A percentile compares a stretch with the other conserved stretches of the same genome.
Conservation (phyloP, 2,888 invertebrate species). For the Eupithecia centaureata region DNA sequence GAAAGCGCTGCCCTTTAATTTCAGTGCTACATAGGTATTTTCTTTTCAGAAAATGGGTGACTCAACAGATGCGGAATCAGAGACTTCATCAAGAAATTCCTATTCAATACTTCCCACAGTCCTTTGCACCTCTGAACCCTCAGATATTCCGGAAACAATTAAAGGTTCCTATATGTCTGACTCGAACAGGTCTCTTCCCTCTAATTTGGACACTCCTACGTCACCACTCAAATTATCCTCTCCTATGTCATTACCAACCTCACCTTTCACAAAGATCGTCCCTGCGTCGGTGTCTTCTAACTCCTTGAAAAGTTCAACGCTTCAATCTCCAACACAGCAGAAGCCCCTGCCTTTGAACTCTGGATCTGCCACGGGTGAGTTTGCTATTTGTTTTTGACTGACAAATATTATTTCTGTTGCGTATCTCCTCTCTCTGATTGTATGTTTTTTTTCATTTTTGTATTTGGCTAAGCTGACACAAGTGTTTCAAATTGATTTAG, state of each 20-base stretch:
- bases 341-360: conserved; percentile 51
- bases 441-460: background rate
- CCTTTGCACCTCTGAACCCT: conserved; percentile 64
- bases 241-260: conserved; percentile 70
- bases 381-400: conserved; percentile 4
- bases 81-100: conserved; percentile 55
- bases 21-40: conserved; percentile 28
- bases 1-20: background rate
- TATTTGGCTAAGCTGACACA: background rate
- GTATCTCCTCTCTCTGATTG: background rate
- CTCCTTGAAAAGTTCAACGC: conserved; percentile 55
- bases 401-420: background rate
- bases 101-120: conserved; percentile 72
- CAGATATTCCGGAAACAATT: conserved; percentile 52
- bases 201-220: conserved; percentile 72
- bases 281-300: conserved; percentile 58
- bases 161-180: conserved; percentile 65
- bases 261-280: conserved; percentile 64
- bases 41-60: conserved; percentile 68
- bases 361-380: conserved; percentile 78
- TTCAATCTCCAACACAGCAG: conserved; percentile 46
- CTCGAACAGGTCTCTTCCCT: conserved; percentile 72
- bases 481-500: background rate
- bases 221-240: conserved; percentile 70
- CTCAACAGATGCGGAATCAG: conserved; percentile 55